Evolutionary conservation across 2,888 invertebrate genomes (phyloP).

Genomic region (Serrognathus titanus): DNA sequence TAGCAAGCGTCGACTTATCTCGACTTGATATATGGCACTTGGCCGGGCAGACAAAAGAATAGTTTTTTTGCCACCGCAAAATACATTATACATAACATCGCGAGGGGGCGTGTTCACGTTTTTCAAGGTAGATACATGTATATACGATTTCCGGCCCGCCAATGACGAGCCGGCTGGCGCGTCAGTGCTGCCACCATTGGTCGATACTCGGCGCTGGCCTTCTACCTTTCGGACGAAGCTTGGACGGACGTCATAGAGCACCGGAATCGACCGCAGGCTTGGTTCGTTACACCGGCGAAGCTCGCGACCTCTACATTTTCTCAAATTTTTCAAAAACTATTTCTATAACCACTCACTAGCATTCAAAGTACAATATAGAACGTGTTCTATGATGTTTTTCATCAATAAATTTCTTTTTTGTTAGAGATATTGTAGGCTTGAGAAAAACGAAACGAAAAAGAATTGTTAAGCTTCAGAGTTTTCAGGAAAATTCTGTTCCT

Average conservation of each 20-base stretch:
- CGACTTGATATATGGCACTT: conserved; percentile 37
- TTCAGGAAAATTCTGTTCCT: no score
- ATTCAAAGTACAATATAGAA: background rate
- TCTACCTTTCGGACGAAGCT: conserved; percentile 2
- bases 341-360: background rate
- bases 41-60: conserved; percentile 41
- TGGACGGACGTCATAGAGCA: conserved; percentile 9
- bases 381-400: no score
- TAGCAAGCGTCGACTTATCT: conserved; percentile 3
- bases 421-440: no score
- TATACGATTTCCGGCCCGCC: conserved; percentile 22
- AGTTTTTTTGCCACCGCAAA: conserved; percentile 40
- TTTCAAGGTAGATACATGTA: conserved; percentile 41
- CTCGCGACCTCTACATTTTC: background rate
- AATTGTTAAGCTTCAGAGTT: no score
- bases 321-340: no score
- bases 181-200: conserved; percentile 15
- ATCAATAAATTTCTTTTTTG: no score
- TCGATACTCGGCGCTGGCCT: conserved; percentile 8
- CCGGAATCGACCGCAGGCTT: background rate
- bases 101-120: conserved; percentile 36
- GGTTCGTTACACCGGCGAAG: background rate
- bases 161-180: conserved; percentile 17
- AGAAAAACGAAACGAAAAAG: no score
- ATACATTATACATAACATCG: conserved; percentile 48